Evolutionary conservation across 2,888 invertebrate genomes (phyloP).

Genomic region (Aleiodes alternator): DNA sequence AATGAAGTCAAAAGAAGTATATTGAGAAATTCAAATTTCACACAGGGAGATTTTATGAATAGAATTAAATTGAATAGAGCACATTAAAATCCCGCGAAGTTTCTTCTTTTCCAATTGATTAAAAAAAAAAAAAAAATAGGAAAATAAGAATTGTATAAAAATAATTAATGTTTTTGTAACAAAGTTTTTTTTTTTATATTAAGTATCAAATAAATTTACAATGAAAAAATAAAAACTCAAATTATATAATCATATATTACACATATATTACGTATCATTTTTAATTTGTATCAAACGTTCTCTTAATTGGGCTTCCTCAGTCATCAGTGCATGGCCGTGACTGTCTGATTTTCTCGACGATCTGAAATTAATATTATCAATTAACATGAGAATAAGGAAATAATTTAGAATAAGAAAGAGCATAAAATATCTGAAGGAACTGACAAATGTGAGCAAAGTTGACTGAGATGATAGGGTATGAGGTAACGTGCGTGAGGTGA

Average conservation of each 20-base stretch:
- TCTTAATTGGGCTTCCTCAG: constrained; percentile 47
- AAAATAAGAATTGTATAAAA: no score
- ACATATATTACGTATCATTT: constrained; percentile 44
- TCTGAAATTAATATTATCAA: constrained; percentile 43
- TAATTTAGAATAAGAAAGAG: no score
- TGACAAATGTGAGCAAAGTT: constrained; percentile 64
- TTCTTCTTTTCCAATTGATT: no score
- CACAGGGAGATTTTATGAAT: constrained; percentile 80
- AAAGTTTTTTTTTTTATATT: no score
- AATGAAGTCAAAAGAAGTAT: constrained; percentile 37
- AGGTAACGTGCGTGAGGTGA: constrained; percentile 63
- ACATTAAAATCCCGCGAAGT: background rate
- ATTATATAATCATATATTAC: background rate
- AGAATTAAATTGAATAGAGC: constrained; percentile 69
- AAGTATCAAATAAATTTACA: constrained; percentile 8
- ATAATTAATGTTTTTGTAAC: no score
- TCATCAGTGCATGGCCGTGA: constrained; percentile 34
- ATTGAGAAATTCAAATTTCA: constrained; percentile 56
- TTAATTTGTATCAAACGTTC: constrained; percentile 48
- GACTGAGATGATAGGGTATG: constrained; percentile 64
- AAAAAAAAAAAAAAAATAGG: no score
- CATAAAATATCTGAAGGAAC: constrained; percentile 38
- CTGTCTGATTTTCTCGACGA: constrained; percentile 48
- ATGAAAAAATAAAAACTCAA: constrained; percentile 27
- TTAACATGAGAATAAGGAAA: background rate